Conservation (phyloP, 2,797 vertebrate genomes). For the Notamacropus eugenii region DNA sequence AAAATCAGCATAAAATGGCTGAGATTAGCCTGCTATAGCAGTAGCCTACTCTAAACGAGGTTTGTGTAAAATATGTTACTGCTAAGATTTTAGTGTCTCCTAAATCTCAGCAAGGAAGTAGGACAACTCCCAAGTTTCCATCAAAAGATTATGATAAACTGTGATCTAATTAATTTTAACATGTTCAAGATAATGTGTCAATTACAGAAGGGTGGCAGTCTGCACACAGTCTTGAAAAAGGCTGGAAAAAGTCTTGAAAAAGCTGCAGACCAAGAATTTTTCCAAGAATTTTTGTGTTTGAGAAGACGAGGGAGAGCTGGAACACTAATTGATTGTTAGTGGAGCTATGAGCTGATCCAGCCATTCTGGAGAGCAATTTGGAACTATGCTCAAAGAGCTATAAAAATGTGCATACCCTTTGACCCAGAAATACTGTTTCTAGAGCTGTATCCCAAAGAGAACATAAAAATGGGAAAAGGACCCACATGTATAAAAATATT, state of each 20-base stretch:
- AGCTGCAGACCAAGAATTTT: background rate
- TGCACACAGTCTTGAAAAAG: background rate
- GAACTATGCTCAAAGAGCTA: too few relatives aligned
- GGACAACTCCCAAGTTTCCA: background rate
- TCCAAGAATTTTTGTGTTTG: too few relatives aligned
- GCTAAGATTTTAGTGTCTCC: background rate
- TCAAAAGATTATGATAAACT: background rate
- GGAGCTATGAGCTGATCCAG: too few relatives aligned
- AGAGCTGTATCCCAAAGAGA: too few relatives aligned
- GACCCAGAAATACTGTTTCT: too few relatives aligned
- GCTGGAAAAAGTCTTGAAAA: background rate
- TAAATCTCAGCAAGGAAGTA: background rate
- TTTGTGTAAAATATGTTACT: background rate
- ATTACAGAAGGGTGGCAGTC: background rate
- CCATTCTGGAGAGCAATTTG: too few relatives aligned
- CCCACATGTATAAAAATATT: too few relatives aligned
- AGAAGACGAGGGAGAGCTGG: too few relatives aligned
- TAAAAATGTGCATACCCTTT: too few relatives aligned
- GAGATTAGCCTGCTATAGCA: background rate
- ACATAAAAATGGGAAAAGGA: too few relatives aligned
- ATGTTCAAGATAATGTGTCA: background rate
- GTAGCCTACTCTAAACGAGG: background rate
- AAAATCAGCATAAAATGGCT: background rate
- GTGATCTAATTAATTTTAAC: background rate
- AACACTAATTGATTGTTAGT: too few relatives aligned